Percentiles rank a stretch among this genome's conserved stretches.
phyloP scores from a whole-genome alignment of 92 coral and sea anemone species.

The Zoanthus sociatus region DNA sequence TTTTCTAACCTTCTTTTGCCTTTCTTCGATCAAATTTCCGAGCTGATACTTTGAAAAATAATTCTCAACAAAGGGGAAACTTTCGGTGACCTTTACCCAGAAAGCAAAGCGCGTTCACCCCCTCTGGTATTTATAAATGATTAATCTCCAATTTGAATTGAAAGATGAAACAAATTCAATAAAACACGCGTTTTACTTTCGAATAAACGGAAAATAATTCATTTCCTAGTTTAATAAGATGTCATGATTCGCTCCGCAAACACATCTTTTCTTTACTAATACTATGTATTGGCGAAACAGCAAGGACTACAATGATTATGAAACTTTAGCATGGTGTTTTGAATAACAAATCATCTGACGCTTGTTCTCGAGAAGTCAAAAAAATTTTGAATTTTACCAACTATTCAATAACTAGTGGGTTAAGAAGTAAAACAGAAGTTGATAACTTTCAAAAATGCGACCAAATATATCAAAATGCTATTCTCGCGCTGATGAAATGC shows the following conservation, averaged over 20 bases:
- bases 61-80: conserved; percentile 84
- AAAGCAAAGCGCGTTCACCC: conserved; percentile 83
- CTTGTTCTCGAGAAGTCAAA: conserved; percentile 44
- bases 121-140: conserved; percentile 73
- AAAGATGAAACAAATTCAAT: conserved; percentile 32
- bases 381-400: conserved; percentile 33
- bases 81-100: conserved; percentile 88
- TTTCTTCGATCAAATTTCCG: conserved; percentile 74
- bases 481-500: neutral
- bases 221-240: neutral
- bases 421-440: neutral
- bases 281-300: neutral
- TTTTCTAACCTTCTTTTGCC: conserved; percentile 72
- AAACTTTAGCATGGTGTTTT: conserved; percentile 26
- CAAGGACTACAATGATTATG: neutral
- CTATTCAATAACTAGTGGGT: neutral
- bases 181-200: conserved; percentile 37
- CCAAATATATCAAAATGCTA: neutral
- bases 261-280: neutral
- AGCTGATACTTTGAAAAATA: conserved; percentile 72
- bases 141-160: conserved; percentile 46
- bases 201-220: conserved; percentile 17
- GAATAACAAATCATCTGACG: conserved; percentile 44
- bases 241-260: neutral
- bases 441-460: neutral